Percentiles rank a stretch among this genome's conserved stretches.
These are phyloP conservation scores for Drepana arcuata DNA, from an alignment of 1,140 invertebrate species.

Conservation along the genomic window DNA sequence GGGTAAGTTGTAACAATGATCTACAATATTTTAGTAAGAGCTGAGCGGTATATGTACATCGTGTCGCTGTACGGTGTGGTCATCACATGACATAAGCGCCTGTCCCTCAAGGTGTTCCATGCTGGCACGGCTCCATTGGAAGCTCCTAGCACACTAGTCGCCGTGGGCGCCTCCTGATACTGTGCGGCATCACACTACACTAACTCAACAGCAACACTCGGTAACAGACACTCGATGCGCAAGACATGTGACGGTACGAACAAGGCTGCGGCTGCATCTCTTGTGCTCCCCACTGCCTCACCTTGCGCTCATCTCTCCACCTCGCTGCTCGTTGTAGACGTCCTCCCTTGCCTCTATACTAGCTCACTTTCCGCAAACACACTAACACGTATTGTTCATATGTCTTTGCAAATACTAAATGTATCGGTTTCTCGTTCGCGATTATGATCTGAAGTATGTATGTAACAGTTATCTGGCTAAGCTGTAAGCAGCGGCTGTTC, in stretches of 20 bases:
- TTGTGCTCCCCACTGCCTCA: constrained; percentile 5
- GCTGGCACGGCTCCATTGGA: constrained; percentile 45
- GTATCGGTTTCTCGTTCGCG: constrained; percentile 7
- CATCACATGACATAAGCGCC: constrained; percentile 57
- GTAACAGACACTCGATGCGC: constrained; percentile 60
- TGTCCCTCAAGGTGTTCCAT: constrained; percentile 61
- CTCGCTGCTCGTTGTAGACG: too few species aligned
- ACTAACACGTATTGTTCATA: background rate
- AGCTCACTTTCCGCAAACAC: background rate
- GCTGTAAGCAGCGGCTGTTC: constrained; percentile 50
- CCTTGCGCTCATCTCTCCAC: constrained; percentile 7
- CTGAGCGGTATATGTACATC: constrained; percentile 57
- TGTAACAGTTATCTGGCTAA: constrained; percentile 29
- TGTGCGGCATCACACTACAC: constrained; percentile 65
- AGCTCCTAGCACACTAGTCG: constrained; percentile 53
- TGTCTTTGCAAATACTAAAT: too few species aligned
- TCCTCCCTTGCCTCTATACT: too few species aligned
- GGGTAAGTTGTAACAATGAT: constrained; percentile 43
- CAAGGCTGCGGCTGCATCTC: constrained; percentile 24
- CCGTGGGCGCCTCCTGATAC: constrained; percentile 46
- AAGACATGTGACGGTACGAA: constrained; percentile 61
- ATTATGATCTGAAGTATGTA: constrained; percentile 20
- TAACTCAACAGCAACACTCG: constrained; percentile 62
- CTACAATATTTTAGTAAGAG: constrained; percentile 36
- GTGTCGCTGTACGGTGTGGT: constrained; percentile 33